Conservation (phyloP, 2,888 invertebrate species). For the Hemistola chrysoprasaria region DNA sequence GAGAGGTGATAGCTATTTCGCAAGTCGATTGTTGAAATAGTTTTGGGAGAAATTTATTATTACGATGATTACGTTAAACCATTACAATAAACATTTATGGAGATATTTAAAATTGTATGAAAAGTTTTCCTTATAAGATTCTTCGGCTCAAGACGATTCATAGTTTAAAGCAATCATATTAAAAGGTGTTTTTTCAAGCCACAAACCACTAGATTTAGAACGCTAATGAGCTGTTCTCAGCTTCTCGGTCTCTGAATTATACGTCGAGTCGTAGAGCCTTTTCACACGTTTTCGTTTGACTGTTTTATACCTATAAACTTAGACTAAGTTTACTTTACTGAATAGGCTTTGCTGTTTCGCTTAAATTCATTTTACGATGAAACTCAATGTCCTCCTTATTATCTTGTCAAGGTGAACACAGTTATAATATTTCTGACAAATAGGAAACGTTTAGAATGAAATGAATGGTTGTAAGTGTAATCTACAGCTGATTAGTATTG, state of each 20-base stretch:
- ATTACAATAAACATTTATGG: too few species aligned
- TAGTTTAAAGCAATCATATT: too few species aligned
- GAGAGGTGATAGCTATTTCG: slow-evolving; percentile 17
- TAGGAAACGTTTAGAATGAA: too few species aligned
- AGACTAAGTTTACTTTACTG: too few species aligned
- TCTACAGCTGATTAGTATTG: too few species aligned
- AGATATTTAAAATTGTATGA: too few species aligned
- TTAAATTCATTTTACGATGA: slow-evolving; percentile 9
- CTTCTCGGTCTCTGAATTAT: background rate
- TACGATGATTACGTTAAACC: background rate
- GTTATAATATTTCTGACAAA: too few species aligned
- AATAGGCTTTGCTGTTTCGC: too few species aligned
- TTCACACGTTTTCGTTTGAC: slow-evolving; percentile 13
- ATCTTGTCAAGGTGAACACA: background rate
- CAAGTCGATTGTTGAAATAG: slow-evolving; percentile 1
- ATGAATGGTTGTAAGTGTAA: too few species aligned
- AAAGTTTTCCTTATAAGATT: too few species aligned
- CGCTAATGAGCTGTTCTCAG: slow-evolving; percentile 13
- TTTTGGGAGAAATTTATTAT: slow-evolving; percentile 3
- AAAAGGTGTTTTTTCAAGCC: background rate
- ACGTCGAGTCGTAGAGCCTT: slow-evolving; percentile 9
- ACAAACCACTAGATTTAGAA: slow-evolving; percentile 6
- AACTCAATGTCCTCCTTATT: slow-evolving; percentile 9
- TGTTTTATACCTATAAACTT: slow-evolving; percentile 2
- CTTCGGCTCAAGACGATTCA: too few species aligned